Conservation (phyloP, 2,113 vertebrate species). For the Podiceps cristatus region DNA sequence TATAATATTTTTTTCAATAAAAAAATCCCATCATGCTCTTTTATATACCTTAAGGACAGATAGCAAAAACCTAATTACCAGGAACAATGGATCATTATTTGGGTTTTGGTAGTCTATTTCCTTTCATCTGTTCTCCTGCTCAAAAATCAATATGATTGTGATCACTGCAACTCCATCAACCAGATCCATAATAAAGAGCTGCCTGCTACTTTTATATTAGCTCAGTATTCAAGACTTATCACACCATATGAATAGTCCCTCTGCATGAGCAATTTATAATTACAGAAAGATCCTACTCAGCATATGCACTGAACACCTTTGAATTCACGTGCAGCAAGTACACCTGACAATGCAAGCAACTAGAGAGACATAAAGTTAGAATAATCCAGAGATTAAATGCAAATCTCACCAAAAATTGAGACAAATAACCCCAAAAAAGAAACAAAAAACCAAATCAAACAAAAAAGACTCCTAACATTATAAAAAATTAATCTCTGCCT, state of each 20-base stretch:
- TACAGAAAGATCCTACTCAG: neutral
- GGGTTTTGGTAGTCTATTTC: neutral
- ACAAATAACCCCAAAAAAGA: neutral
- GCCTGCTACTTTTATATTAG: neutral
- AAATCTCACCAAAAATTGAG: neutral
- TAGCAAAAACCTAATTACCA: slow-evolving; percentile 14
- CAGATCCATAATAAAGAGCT: neutral
- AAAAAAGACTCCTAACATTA: neutral
- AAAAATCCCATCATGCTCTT: neutral
- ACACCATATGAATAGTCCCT: neutral
- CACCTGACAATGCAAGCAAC: neutral
- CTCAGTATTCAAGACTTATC: neutral
- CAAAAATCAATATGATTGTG: neutral
- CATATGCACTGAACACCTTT: neutral
- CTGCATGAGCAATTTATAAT: neutral
- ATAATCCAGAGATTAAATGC: neutral
- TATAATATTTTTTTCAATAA: neutral
- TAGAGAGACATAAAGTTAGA: neutral
- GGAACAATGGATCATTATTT: neutral
- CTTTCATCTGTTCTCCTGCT: neutral
- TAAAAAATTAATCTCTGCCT: neutral
- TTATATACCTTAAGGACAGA: neutral
- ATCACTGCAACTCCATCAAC: neutral
- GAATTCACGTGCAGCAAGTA: rapidly evolving
- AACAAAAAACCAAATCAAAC: too few relatives aligned